Percentiles rank a stretch among this genome's conserved stretches.
phyloP scores from a whole-genome alignment of 2,113 vertebrate species.

The Scalopus aquaticus region DNA sequence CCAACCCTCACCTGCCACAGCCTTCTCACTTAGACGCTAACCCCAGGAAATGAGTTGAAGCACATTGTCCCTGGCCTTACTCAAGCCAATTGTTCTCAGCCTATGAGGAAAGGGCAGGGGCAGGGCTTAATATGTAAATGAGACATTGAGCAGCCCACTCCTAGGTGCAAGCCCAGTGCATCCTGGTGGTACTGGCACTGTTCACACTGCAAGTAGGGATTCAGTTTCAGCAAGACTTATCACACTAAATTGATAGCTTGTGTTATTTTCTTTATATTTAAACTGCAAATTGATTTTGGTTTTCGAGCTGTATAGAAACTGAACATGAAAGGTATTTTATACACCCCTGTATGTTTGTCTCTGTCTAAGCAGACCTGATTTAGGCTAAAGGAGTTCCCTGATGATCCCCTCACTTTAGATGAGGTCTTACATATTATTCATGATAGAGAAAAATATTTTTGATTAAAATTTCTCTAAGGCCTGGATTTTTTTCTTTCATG shows the following conservation, averaged over 20 bases:
- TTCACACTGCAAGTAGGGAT: not conserved
- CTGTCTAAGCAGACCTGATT: not conserved
- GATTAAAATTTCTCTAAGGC: not conserved
- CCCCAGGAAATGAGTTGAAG: not conserved
- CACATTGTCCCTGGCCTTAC: not conserved
- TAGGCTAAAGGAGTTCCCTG: not conserved
- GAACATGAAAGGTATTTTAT: not conserved
- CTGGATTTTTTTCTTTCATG: not conserved
- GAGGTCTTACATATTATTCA: not conserved
- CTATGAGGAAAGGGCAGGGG: not conserved
- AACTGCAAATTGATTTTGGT: not conserved
- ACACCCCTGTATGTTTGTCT: not conserved
- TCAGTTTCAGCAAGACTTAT: not conserved
- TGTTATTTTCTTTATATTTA: not conserved
- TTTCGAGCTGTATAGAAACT: not conserved
- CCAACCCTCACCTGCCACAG: not conserved
- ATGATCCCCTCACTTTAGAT: not conserved
- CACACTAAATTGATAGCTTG: not conserved
- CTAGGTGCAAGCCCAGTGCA: not conserved
- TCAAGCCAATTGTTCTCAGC: not conserved
- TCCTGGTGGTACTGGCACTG: not conserved
- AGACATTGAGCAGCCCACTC: not conserved
- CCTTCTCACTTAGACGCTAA: not conserved
- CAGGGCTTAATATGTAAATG: not conserved
- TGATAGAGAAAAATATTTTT: not conserved